These are phyloP conservation scores for Mungos mungo DNA, from an alignment of 2,113 vertebrate species.

Conservation along the genomic window DNA sequence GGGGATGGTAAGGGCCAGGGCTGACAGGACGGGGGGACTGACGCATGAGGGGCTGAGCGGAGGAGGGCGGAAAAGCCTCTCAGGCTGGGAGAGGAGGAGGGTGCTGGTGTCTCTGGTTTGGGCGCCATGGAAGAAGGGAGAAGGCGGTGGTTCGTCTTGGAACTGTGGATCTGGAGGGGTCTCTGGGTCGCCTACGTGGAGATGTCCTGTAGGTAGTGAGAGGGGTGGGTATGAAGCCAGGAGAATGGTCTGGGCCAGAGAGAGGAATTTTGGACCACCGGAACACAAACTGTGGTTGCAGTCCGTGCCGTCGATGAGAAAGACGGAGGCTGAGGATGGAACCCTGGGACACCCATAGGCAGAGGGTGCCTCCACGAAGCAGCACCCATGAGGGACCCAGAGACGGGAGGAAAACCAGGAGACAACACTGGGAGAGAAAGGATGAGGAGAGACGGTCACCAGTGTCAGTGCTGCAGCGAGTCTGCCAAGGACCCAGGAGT, in stretches of 20 bases:
- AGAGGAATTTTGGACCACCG: not conserved
- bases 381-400: not conserved
- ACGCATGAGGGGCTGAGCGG: not conserved
- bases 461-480: not conserved
- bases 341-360: not conserved
- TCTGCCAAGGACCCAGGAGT: not conserved
- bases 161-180: not conserved
- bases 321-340: not conserved
- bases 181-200: not conserved
- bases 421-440: rapidly evolving
- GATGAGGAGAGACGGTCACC: not conserved
- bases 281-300: not conserved
- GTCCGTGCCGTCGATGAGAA: not conserved
- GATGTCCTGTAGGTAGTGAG: not conserved
- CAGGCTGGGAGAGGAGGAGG: not conserved
- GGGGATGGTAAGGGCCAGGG: not conserved
- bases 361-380: not conserved
- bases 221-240: not conserved
- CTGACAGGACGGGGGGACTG: not conserved
- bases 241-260: not conserved
- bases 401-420: not conserved
- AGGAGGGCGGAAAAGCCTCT: not conserved
- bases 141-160: not conserved
- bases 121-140: not conserved
- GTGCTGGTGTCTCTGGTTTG: not conserved